phyloP scores from a whole-genome alignment of 2,888 invertebrate genomes.

The Aquatica leii region DNA sequence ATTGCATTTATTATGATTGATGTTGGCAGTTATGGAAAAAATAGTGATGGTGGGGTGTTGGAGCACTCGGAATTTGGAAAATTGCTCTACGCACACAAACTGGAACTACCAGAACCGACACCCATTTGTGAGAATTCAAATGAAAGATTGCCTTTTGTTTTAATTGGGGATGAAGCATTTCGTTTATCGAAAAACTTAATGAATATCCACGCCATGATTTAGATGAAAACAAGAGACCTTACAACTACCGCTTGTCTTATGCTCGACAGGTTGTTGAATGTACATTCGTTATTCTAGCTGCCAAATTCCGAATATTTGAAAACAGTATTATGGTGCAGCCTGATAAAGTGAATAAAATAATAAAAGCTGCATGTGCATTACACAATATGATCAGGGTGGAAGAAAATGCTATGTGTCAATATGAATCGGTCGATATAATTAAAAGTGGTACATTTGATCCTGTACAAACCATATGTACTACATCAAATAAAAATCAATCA shows the following conservation, averaged over 20 bases:
- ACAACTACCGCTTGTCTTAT: constrained; percentile 27
- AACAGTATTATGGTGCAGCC: constrained; percentile 10
- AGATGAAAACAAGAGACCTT: constrained; percentile 18
- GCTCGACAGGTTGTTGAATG: constrained; percentile 27
- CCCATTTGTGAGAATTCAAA: neutral
- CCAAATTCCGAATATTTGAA: constrained; percentile 19
- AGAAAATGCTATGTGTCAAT: neutral
- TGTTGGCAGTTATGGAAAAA: constrained; percentile 12
- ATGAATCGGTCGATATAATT: neutral
- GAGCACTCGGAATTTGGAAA: too few species aligned
- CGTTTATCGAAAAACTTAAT: too few species aligned
- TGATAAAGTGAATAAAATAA: constrained; percentile 15
- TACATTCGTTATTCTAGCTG: constrained; percentile 26
- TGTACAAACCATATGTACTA: neutral
- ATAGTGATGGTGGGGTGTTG: too few species aligned
- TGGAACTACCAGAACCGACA: neutral
- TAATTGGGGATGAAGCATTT: too few species aligned
- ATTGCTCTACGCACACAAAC: neutral
- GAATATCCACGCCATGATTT: neutral
- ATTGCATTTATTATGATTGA: constrained; percentile 12
- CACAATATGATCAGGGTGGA: constrained; percentile 19
- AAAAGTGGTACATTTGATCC: neutral
- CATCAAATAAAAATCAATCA: neutral
- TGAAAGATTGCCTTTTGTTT: neutral
- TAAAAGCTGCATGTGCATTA: constrained; percentile 22